Percentiles rank a stretch among this genome's conserved stretches.
These are phyloP conservation scores for Mythimna ferrago DNA, from an alignment of 2,888 invertebrate species.

Conservation along the genomic window DNA sequence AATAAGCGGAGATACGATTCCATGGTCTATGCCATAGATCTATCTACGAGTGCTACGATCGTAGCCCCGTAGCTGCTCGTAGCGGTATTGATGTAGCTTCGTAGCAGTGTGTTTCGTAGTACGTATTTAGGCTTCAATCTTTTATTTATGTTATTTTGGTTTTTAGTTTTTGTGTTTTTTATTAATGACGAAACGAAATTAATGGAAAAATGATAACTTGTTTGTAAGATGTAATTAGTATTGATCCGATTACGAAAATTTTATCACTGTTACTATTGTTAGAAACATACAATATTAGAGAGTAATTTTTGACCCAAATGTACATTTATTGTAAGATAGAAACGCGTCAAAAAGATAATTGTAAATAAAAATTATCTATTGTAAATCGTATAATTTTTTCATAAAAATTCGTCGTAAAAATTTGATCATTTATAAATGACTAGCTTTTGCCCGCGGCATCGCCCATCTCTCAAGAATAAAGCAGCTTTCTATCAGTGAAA, in stretches of 20 bases:
- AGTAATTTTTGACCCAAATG: too few relatives aligned
- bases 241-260: too few relatives aligned
- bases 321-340: too few relatives aligned
- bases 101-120: conserved; percentile 34
- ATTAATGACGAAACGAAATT: not conserved
- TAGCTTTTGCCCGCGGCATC: too few relatives aligned
- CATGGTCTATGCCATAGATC: conserved; percentile 45
- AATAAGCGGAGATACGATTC: not conserved
- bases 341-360: not conserved
- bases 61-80: conserved; percentile 45
- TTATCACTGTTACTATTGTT: too few relatives aligned
- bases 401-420: too few relatives aligned
- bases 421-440: not conserved
- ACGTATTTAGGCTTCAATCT: conserved; percentile 41
- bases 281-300: too few relatives aligned
- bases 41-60: conserved; percentile 62
- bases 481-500: too few relatives aligned
- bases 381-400: not conserved
- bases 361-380: not conserved
- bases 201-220: too few relatives aligned
- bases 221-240: too few relatives aligned
- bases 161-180: not conserved
- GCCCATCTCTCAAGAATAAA: too few relatives aligned
- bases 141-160: not conserved
- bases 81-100: conserved; percentile 39